phyloP scores from a whole-genome alignment of 2,797 vertebrate species.

The Muraenolepis orangiensis region DNA sequence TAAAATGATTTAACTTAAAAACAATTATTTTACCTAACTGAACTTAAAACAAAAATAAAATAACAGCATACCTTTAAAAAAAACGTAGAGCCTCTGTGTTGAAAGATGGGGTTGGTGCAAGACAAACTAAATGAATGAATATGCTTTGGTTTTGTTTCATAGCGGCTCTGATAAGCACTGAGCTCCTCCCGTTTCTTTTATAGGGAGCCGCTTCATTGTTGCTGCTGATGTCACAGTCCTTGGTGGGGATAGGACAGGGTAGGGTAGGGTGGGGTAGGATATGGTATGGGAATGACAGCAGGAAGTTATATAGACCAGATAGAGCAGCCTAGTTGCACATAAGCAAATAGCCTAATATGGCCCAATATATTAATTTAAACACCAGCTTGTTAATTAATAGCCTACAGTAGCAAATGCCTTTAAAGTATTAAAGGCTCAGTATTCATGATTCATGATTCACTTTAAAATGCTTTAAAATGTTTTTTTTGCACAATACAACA shows the following conservation, averaged over 20 bases:
- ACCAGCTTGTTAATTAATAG: background rate
- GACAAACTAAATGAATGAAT: background rate
- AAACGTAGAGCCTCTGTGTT: background rate
- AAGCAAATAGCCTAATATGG: background rate
- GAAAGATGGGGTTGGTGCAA: background rate
- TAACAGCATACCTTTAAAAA: background rate
- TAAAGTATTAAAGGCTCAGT: background rate
- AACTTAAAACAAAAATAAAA: background rate
- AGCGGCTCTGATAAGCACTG: constrained; percentile 57
- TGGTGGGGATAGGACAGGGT: background rate
- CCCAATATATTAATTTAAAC: background rate
- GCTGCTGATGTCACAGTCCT: constrained; percentile 67
- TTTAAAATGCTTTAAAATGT: too few species aligned
- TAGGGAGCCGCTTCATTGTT: constrained; percentile 74
- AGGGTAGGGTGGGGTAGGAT: background rate
- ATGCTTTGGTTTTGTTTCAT: constrained; percentile 31
- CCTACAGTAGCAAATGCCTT: background rate
- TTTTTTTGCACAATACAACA: too few species aligned
- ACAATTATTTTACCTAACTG: too few species aligned
- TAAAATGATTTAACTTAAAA: too few species aligned
- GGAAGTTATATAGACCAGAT: background rate
- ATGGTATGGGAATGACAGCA: background rate
- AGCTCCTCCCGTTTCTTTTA: constrained; percentile 64
- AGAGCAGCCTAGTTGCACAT: background rate
- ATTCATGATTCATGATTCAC: too few species aligned